These are phyloP conservation scores for Emmelina monodactyla DNA, from an alignment of 2,888 invertebrate species.

Conservation along the genomic window DNA sequence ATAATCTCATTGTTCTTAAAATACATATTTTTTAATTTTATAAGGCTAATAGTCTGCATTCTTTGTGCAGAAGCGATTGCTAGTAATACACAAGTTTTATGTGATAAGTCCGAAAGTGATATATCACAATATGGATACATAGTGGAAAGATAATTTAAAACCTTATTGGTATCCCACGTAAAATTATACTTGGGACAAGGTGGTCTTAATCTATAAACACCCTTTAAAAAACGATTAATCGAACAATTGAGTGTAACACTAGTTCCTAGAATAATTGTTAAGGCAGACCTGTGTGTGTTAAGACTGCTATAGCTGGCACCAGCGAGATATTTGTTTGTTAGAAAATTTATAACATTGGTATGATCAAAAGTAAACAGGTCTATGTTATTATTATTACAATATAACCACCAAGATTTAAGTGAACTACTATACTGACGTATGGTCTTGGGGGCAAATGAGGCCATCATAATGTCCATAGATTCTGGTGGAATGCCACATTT, in stretches of 20 bases:
- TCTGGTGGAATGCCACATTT: constrained; percentile 9
- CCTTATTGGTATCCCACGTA: constrained; percentile 20
- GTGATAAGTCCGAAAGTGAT: constrained; percentile 4
- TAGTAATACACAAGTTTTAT: constrained; percentile 17
- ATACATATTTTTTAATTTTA: constrained; percentile 13
- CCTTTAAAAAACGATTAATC: constrained; percentile 12
- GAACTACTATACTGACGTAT: constrained; percentile 2
- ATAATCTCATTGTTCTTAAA: not conserved
- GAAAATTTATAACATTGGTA: constrained; percentile 1
- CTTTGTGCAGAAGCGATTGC: constrained; percentile 14
- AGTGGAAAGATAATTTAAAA: constrained; percentile 8
- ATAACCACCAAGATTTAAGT: not conserved
- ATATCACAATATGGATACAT: not conserved
- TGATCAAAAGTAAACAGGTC: not conserved
- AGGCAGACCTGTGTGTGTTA: constrained; percentile 1
- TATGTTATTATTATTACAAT: not conserved
- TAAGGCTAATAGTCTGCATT: constrained; percentile 16
- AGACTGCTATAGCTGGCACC: constrained; percentile 2
- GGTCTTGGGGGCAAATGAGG: constrained; percentile 3
- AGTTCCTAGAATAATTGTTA: constrained; percentile 1
- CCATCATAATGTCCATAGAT: constrained; percentile 4
- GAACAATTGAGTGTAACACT: constrained; percentile 6
- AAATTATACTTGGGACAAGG: constrained; percentile 14
- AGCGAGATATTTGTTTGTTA: not conserved
- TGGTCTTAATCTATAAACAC: constrained; percentile 7